Percentiles rank a stretch among this genome's conserved stretches.
Conservation (phyloP, 2,797 vertebrate genomes). For the Megalops cyprinoides region DNA sequence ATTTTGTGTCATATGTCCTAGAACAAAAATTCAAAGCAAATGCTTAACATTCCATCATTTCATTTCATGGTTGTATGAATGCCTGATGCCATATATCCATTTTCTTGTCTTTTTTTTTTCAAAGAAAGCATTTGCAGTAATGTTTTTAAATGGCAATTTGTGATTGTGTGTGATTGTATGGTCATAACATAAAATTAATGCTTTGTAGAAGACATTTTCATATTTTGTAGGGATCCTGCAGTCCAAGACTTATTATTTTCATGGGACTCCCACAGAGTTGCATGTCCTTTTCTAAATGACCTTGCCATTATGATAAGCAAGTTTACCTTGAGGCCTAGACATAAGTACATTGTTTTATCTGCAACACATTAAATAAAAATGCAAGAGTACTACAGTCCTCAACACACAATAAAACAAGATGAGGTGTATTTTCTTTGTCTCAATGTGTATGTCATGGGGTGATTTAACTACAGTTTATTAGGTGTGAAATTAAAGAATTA, state of each 20-base stretch:
- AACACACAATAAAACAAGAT: slow-evolving; percentile 59
- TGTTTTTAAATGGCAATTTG: slow-evolving; percentile 10
- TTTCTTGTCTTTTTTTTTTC: not conserved
- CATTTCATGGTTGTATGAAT: not conserved
- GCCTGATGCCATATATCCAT: not conserved
- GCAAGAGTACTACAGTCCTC: slow-evolving; percentile 48
- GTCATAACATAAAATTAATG: slow-evolving; percentile 2
- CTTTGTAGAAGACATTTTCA: not conserved
- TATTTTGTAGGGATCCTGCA: slow-evolving; percentile 18
- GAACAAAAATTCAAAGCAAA: not conserved
- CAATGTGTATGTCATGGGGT: slow-evolving; percentile 50
- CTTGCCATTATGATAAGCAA: slow-evolving; percentile 43
- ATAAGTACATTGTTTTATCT: slow-evolving; percentile 49
- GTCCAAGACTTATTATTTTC: slow-evolving; percentile 34
- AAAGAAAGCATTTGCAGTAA: not conserved
- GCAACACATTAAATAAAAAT: slow-evolving; percentile 49
- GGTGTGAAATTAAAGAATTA: slow-evolving; percentile 76
- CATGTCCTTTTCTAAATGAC: slow-evolving; percentile 35
- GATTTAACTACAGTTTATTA: slow-evolving; percentile 70
- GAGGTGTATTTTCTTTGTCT: slow-evolving; percentile 55
- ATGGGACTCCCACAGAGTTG: slow-evolving; percentile 41
- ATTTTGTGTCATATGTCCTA: not conserved
- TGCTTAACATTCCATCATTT: not conserved
- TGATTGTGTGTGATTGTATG: not conserved
- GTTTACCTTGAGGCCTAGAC: slow-evolving; percentile 50